Percentiles rank a stretch among this genome's conserved stretches.
Conservation (phyloP, 2,888 invertebrate genomes). For the Alviniconcha strummeri region DNA sequence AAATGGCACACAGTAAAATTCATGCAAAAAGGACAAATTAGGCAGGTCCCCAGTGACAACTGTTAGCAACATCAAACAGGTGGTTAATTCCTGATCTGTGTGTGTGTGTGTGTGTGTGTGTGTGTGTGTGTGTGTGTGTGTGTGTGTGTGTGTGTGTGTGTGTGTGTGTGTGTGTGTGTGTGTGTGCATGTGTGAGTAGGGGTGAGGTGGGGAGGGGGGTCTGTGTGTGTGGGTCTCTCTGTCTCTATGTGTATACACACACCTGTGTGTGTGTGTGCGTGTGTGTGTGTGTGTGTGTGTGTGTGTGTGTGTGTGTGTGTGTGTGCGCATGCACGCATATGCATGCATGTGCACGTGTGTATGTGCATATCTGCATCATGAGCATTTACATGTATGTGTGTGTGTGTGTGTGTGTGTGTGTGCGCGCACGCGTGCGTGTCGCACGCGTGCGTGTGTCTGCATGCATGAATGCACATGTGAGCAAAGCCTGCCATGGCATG, state of each 20-base stretch:
- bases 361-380: background rate
- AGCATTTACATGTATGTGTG: background rate
- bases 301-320: background rate
- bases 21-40: no score
- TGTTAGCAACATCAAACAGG: no score
- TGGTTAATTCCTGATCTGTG: background rate
- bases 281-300: background rate
- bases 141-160: constrained; percentile 26
- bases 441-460: no score
- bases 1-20: no score
- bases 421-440: background rate
- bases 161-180: constrained; percentile 3
- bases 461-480: no score
- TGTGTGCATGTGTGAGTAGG: background rate
- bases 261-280: background rate
- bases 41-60: no score
- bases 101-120: constrained; percentile 19
- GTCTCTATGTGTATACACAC: background rate
- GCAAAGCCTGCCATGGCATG: no score
- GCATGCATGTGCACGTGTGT: background rate
- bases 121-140: constrained; percentile 1
- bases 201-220: background rate
- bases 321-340: background rate
- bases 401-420: background rate
- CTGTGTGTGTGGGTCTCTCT: background rate